These are phyloP conservation scores for Sceloporus undulatus DNA, from an alignment of 2,113 vertebrate genomes.

Conservation along the genomic window DNA sequence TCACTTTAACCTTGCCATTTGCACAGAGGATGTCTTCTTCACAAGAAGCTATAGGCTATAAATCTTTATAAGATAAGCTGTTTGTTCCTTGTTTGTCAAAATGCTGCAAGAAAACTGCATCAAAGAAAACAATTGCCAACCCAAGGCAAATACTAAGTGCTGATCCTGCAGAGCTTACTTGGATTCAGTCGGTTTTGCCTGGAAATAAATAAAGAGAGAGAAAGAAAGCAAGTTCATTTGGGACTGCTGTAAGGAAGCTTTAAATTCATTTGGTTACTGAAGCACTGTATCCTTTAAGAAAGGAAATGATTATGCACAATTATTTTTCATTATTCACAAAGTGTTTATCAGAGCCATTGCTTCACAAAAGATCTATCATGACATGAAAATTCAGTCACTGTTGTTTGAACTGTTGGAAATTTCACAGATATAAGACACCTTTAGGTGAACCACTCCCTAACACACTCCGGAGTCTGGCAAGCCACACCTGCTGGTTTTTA, in stretches of 20 bases:
- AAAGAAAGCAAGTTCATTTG: neutral
- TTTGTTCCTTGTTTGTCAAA: constrained; percentile 80
- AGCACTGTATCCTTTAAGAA: neutral
- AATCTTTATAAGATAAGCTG: constrained; percentile 82
- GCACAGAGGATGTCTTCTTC: constrained; percentile 79
- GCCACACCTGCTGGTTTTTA: too few species aligned
- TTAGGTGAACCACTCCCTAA: too few species aligned
- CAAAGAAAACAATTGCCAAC: constrained; percentile 78
- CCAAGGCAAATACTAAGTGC: constrained; percentile 67
- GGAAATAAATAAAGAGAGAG: neutral
- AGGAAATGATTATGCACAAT: neutral
- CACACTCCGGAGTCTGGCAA: too few species aligned
- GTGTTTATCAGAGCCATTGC: too few species aligned
- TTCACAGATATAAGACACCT: neutral
- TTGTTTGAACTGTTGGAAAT: neutral
- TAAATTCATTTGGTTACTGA: neutral
- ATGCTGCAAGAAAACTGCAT: constrained; percentile 59
- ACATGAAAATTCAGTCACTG: neutral
- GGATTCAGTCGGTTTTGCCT: constrained; percentile 12
- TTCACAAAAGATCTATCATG: neutral
- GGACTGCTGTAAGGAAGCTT: neutral
- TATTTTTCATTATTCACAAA: neutral
- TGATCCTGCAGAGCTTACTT: constrained; percentile 26
- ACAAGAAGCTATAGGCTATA: constrained; percentile 76
- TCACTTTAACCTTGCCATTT: constrained; percentile 84